Base-by-base conservation (phyloP, 1,140 invertebrate genomes). In the Drosophila varians region DNA sequence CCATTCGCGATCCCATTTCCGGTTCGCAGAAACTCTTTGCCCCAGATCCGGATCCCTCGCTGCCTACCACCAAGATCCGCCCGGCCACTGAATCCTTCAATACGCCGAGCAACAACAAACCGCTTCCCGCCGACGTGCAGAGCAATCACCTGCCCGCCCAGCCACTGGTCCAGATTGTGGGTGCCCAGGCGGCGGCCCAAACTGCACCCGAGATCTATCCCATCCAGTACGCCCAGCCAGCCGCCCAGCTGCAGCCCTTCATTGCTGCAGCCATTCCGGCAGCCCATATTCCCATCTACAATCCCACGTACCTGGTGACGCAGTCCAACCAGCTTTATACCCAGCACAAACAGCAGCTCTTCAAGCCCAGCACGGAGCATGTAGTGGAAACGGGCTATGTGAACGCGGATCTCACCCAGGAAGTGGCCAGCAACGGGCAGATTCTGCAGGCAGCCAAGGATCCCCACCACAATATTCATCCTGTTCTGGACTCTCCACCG, bases 1-100 rank as follows among this genome's bases (percentile, higher is more conserved):
- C 82, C 31, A 89, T 89, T 19, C 68, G 83, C 43, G 89, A 91
- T 70, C 87, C 88, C 43, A 79, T 90, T 65, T 77, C 90, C 48
- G 86, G 90, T 9, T 89, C 91, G 57, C 89, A 92, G 68, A 91
- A 91, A 69, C 86, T 92, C 38, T 93, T 91, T 84, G 92, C 91
- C 19, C 92, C 92, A 45, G 92, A 93, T 79, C 92, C 92, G 21
- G 92, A 92, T 74, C 91, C 89, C 36, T 92, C 91, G 23, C 53
- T 92, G 48, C 91, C 91, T 5, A 77, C 91, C 2, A 56, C 73
- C 0, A 92, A 92, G 61, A 72, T 93, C 0, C 91, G 91, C 1
- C 82, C 90, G 0, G 83, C 91, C 3, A 84, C 66, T 2, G 92
- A 93, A 58, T 82, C 91, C 9, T 89, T 90, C 25, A 92, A 92